Evolutionary conservation across 2,113 vertebrate genomes (phyloP), one percentile per base, ranked within the genome.

Genomic region (Struthio camelus): DNA sequence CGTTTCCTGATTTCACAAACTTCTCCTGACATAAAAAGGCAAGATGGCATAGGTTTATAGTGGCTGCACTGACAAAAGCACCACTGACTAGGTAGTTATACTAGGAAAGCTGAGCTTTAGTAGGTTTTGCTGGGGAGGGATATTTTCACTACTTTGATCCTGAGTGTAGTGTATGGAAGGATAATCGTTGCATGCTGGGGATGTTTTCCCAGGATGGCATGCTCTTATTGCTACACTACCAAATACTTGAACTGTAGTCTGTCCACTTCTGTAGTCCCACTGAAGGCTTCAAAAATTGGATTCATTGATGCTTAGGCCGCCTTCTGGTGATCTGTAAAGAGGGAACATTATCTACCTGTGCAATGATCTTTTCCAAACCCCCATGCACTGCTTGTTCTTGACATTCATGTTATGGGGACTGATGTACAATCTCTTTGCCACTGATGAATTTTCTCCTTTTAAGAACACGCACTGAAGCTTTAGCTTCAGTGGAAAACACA

Each of bases 321-420:
- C 42, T 86, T 54, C 77, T 80, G 42, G 62, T 87, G 70, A 87
- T 89, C 71, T 93, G 75, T 77, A 56, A 93, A 85, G 70, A 80
- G 66, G 64, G 58, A 85, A n/a, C 82, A 94, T 78, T 87, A 87
- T 87, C 81, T 87, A 24, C 66, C 30, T 95, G 69, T 87, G 83
- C 83, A 92, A 53, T 75, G 87, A 92, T 85, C 91, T 95, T 94
- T 92, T 89, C 95, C 89, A 94, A 96, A 54, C 34, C 58, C 58
- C 20, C 11, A 25, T 51, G 79, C 64, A 36, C 71, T 80, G 61
- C 79, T 94, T 87, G 42, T 80, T 93, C 90, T 86, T 93, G 85
- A 91, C 58, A 75, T 50, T 82, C 3, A 1, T 40, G 22, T 77
- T 80, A 73, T 3, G 24, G 50, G 46, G 48, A 36, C 58, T 85